These are phyloP conservation scores for Catocala nupta DNA, from an alignment of 2,888 invertebrate species.

Conservation along the genomic window DNA sequence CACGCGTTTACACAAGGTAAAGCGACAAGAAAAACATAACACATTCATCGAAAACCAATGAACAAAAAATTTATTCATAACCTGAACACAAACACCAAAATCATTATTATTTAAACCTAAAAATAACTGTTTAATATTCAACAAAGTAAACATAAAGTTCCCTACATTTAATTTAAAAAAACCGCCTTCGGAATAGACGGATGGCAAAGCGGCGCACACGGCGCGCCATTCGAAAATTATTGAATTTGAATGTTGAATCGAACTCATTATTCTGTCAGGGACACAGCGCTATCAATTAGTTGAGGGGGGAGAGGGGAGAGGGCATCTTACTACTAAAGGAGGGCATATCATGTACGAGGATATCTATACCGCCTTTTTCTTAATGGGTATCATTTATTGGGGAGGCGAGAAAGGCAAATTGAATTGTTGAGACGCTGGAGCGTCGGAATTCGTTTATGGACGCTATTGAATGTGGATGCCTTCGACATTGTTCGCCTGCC, in stretches of 20 bases:
- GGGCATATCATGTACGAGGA: constrained; percentile 52
- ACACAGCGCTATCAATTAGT: constrained; percentile 68
- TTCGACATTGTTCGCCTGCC: constrained; percentile 54
- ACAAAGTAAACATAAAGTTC: constrained; percentile 38
- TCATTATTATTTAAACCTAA: constrained; percentile 60
- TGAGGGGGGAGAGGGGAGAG: neutral
- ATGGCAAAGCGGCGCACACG: constrained; percentile 26
- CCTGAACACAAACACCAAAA: constrained; percentile 45
- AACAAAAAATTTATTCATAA: constrained; percentile 47
- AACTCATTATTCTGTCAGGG: constrained; percentile 67
- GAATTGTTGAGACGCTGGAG: constrained; percentile 64
- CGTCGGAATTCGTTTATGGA: constrained; percentile 68
- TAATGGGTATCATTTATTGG: constrained; percentile 64
- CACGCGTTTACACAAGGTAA: no score
- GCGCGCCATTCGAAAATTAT: constrained; percentile 49
- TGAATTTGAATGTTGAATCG: constrained; percentile 58
- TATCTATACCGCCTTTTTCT: constrained; percentile 66
- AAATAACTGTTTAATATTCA: constrained; percentile 56
- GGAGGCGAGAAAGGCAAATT: constrained; percentile 63
- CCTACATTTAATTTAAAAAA: constrained; percentile 61
- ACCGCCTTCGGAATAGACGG: constrained; percentile 1
- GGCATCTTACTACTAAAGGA: constrained; percentile 8
- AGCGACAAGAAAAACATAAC: neutral
- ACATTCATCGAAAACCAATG: constrained; percentile 25
- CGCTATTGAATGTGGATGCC: constrained; percentile 49